phyloP scores from a whole-genome alignment of 2,113 vertebrate genomes.

The Nerophis lumbriciformis region DNA sequence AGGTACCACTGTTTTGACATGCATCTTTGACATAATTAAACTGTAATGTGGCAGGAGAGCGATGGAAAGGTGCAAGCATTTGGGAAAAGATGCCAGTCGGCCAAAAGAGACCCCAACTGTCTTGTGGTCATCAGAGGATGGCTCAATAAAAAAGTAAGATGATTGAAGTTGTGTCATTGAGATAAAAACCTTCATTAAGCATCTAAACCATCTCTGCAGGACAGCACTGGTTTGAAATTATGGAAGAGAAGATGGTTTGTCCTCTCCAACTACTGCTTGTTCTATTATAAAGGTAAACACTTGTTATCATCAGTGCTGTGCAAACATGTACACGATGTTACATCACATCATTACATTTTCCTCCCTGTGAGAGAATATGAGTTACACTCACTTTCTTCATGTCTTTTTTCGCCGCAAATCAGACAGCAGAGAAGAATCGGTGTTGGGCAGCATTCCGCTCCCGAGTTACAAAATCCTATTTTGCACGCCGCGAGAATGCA shows the following conservation, averaged over 20 bases:
- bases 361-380: neutral
- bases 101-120: constrained; percentile 83
- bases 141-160: constrained; percentile 84
- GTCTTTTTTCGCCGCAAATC: constrained; percentile 8
- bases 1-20: neutral
- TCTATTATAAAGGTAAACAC: constrained; percentile 76
- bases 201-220: constrained; percentile 58
- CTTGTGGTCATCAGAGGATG: constrained; percentile 84
- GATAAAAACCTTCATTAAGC: neutral
- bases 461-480: constrained; percentile 85
- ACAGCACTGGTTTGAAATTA: constrained; percentile 83
- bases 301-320: neutral
- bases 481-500: constrained; percentile 77
- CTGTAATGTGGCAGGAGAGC: constrained; percentile 37
- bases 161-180: neutral
- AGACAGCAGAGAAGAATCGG: constrained; percentile 86
- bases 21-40: neutral
- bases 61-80: constrained; percentile 80
- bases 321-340: too few relatives aligned
- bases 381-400: neutral
- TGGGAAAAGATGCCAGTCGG: constrained; percentile 79
- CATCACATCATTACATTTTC: neutral
- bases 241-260: constrained; percentile 94
- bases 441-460: constrained; percentile 83
- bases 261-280: constrained; percentile 84